Conservation (phyloP, 2,888 invertebrate genomes). For the Crossocerus cetratus region DNA sequence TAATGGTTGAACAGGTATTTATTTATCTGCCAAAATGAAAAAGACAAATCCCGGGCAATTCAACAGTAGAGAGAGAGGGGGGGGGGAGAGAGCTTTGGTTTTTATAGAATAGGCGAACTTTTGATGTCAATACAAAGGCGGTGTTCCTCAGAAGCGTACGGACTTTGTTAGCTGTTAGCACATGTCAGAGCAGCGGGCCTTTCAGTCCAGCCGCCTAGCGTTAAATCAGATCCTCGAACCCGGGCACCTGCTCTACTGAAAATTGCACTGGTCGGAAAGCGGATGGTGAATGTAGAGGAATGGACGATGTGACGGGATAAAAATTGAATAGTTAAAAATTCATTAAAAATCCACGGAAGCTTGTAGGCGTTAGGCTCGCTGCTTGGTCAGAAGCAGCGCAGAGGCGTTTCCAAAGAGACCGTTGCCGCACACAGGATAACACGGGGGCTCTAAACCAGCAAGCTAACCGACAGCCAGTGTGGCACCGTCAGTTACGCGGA, state of each 20-base stretch:
- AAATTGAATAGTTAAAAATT: conserved; percentile 73
- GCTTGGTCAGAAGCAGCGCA: conserved; percentile 14
- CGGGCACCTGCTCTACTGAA: conserved; percentile 33
- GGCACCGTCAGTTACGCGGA: conserved; percentile 27
- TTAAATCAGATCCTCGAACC: too few relatives aligned
- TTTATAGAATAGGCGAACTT: too few relatives aligned
- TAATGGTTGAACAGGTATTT: too few relatives aligned
- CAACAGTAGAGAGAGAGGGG: too few relatives aligned
- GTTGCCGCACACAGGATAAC: conserved; percentile 20
- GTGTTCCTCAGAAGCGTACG: too few relatives aligned
- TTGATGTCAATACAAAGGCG: too few relatives aligned
- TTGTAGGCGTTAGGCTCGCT: conserved; percentile 17
- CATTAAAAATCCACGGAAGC: conserved; percentile 57
- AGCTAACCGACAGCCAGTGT: conserved; percentile 13
- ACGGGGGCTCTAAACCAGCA: conserved; percentile 23
- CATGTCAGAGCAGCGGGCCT: too few relatives aligned
- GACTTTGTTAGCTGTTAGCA: too few relatives aligned
- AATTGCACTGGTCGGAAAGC: conserved; percentile 44
- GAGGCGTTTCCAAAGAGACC: conserved; percentile 26
- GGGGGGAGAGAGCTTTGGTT: too few relatives aligned
- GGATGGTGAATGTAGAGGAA: background rate
- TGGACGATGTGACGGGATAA: conserved; percentile 38
- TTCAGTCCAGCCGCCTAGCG: too few relatives aligned
- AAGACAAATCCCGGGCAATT: too few relatives aligned
- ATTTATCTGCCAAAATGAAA: too few relatives aligned